A percentile compares a stretch with the other conserved stretches of the same genome.
These are phyloP conservation scores for Saturnia japonica DNA, from an alignment of 2,888 invertebrate species.

Conservation along the genomic window DNA sequence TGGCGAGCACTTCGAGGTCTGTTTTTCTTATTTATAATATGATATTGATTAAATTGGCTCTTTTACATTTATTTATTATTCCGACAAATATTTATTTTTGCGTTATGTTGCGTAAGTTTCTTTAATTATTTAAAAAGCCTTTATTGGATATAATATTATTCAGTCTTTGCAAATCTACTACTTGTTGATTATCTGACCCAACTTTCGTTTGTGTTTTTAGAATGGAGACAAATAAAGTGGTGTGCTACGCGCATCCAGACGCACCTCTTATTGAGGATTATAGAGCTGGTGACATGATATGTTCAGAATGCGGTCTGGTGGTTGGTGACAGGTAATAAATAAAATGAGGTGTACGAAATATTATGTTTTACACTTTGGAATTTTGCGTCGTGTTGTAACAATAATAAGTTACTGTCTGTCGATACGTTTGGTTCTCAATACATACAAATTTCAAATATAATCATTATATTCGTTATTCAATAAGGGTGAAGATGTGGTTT, in stretches of 20 bases:
- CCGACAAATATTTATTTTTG: conserved; percentile 48
- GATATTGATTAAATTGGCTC: conserved; percentile 46
- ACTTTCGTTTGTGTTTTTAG: conserved; percentile 78
- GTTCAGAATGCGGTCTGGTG: conserved; percentile 99
- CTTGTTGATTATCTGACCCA: conserved; percentile 57
- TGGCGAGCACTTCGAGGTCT: conserved; percentile 87
- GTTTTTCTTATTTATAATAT: conserved; percentile 67
- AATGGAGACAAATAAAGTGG: conserved; percentile 89
- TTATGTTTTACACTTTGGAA: conserved; percentile 46
- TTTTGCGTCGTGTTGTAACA: conserved; percentile 42
- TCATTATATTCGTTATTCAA: neutral
- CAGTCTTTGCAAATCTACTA: conserved; percentile 55
- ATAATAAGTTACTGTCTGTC: conserved; percentile 44
- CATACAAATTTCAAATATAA: conserved; percentile 23
- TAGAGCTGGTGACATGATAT: conserved; percentile 99
- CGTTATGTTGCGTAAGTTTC: conserved; percentile 54
- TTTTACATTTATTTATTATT: conserved; percentile 40
- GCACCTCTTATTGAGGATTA: conserved; percentile 98
- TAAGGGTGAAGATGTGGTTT: neutral
- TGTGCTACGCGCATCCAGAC: conserved; percentile 97
- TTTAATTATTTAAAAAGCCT: conserved; percentile 33
- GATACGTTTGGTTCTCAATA: conserved; percentile 51
- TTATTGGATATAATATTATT: conserved; percentile 32
- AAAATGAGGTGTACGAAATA: conserved; percentile 50
- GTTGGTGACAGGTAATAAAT: conserved; percentile 95